Base-by-base conservation (phyloP, 2,797 vertebrate genomes). In the Mormyrus proboscirostris region DNA sequence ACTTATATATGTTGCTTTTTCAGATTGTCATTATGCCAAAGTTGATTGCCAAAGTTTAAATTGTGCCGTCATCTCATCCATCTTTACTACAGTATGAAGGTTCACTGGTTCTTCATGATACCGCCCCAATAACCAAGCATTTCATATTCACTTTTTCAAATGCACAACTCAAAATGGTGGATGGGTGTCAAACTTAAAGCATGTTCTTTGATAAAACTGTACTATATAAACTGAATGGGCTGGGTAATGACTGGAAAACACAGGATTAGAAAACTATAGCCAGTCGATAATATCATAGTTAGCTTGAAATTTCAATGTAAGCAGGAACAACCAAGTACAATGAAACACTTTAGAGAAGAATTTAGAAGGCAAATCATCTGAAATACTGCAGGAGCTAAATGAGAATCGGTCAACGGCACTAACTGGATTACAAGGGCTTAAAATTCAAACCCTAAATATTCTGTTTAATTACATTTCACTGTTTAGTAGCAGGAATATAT, bases 231-330 rank as follows among this genome's bases (percentile, higher is more conserved):
- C 50, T 38, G 88, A 91, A 92, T 86, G 90, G 91, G 90, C 82
- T 10, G 69, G 90, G 90, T 92, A 92, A 93, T 91, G 92, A 79
- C 87, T 88, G 86, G 76, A 88, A 86, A 89, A 90, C 90, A 88
- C 14, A n/a, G 87, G 90, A 92, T 92, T 91, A 92, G 84, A 73
- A 62, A 88, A 89, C 84, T 88, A 65, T 82, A 89, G 90, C 86
- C 44, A 79, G 73, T 91, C 89, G 88, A 57, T 91, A 88, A 89
- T 87, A 90, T 87, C 29, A 73, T 19, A 89, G 44, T 86, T 55
- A 62, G 83, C 59, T 88, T 87, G 88, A 90, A 90, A 88, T 89
- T 62, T 76, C 7, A 84, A 19, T 22, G 19, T 50, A 50, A 47
- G 19, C 47, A 50, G 79, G 16, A n/a, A 22, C 19, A 22, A 86